Evolutionary conservation across 2,888 invertebrate genomes (phyloP).

Genomic region (Luperina nickerlii): DNA sequence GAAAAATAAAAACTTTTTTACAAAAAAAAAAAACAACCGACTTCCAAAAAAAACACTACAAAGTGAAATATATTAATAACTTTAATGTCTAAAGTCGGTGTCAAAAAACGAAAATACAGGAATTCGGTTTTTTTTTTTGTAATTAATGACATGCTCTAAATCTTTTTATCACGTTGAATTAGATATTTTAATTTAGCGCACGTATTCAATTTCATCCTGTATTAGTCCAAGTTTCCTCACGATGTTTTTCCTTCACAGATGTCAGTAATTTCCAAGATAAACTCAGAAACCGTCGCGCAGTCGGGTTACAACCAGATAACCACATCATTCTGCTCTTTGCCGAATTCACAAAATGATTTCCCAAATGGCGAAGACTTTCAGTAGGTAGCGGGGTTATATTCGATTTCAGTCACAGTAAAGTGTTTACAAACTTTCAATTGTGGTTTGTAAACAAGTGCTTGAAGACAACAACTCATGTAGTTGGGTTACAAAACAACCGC

Average conservation of each 20-base stretch:
- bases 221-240: background rate
- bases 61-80: too few species aligned
- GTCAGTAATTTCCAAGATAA: background rate
- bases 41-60: too few species aligned
- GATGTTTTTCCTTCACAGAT: background rate
- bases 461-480: conserved; percentile 38
- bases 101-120: too few species aligned
- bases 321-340: background rate
- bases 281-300: background rate
- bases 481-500: conserved; percentile 12
- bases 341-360: background rate
- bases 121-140: too few species aligned
- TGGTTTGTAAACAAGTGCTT: conserved; percentile 43
- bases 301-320: background rate
- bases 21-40: too few species aligned
- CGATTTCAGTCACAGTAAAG: conserved; percentile 23
- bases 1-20: too few species aligned
- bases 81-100: too few species aligned
- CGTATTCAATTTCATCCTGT: too few species aligned
- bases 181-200: too few species aligned
- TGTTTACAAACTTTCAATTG: conserved; percentile 51
- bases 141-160: too few species aligned
- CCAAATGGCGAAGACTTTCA: conserved; percentile 9
- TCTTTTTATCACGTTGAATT: too few species aligned
- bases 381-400: conserved; percentile 19